Evolutionary conservation across 2,888 invertebrate species (phyloP), one percentile per base, ranked within the genome.

Genomic region (Ophion ventricosus): DNA sequence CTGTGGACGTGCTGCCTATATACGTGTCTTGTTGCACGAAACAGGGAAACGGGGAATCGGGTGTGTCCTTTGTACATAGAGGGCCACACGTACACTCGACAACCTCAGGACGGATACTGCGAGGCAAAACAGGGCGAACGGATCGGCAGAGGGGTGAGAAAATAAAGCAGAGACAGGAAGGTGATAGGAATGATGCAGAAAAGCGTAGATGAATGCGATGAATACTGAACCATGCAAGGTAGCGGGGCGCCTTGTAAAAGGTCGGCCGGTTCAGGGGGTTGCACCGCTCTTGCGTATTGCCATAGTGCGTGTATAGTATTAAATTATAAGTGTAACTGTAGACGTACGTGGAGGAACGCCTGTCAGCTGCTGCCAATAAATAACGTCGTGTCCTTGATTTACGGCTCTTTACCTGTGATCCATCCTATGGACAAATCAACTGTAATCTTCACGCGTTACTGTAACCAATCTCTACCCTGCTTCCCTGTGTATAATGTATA

Each of bases 351-450:
- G 66, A 75, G 59, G 81, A 67, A 80, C 86, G 90, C 89, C 89
- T 91, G 91, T 92, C 92, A 92, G 91, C 92, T 92, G 91, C 91
- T 90, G 89, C 90, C 91, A 89, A 92, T 92, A 92, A 92, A 92
- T 92, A 91, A 92, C 88, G 89, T 86, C 89, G 85, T 88, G 87
- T 89, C 87, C 87, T 91, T 84, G 92, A 92, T 91, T 90, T 91
- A 92, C 90, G 91, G 88, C 86, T 87, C 85, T 87, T 90, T 87
- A 90, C 88, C 88, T 87, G 89, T 89, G 89, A 89, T 90, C 90
- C 85, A 89, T 91, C 89, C 88, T 88, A 87, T 85, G 87, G 87
- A 87, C 90, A 90, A 91, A 91, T 91, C 90, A 90, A 89, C 90
- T 88, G 88, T 90, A 91, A 91, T 91, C 91, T 92, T 91, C 90